phyloP scores from a whole-genome alignment of 2,797 vertebrate genomes.

The Pangasius macronema region DNA sequence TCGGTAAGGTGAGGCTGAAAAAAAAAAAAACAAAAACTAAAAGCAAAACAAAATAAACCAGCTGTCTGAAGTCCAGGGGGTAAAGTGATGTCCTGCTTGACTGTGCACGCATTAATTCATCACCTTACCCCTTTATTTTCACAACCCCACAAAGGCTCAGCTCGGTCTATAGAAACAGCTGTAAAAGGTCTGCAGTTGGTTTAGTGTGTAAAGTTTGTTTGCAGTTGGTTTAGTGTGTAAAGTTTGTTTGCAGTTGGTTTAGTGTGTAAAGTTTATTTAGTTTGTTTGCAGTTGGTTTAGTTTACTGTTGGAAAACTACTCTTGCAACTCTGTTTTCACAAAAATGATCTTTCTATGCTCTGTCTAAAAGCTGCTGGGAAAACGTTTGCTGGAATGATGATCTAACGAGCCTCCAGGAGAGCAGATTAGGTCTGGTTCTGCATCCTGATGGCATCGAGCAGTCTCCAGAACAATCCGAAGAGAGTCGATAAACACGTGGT shows the following conservation, averaged over 20 bases:
- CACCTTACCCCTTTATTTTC: background rate
- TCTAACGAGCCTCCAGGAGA: background rate
- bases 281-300: background rate
- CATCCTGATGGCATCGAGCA: background rate
- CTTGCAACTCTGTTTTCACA: background rate
- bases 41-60: background rate
- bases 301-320: background rate
- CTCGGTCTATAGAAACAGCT: background rate
- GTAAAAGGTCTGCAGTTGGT: background rate
- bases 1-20: background rate
- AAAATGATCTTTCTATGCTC: background rate
- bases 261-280: background rate
- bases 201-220: background rate
- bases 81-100: background rate
- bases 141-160: background rate
- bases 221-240: background rate
- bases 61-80: background rate
- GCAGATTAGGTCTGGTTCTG: no score
- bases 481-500: slow-evolving; percentile 49
- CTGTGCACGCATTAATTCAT: background rate
- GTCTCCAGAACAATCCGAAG: background rate
- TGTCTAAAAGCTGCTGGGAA: background rate
- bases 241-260: background rate
- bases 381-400: background rate
- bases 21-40: background rate